A percentile compares a stretch with the other conserved stretches of the same genome.
phyloP scores from a whole-genome alignment of 2,797 vertebrate species.

The Echiichthys vipera region DNA sequence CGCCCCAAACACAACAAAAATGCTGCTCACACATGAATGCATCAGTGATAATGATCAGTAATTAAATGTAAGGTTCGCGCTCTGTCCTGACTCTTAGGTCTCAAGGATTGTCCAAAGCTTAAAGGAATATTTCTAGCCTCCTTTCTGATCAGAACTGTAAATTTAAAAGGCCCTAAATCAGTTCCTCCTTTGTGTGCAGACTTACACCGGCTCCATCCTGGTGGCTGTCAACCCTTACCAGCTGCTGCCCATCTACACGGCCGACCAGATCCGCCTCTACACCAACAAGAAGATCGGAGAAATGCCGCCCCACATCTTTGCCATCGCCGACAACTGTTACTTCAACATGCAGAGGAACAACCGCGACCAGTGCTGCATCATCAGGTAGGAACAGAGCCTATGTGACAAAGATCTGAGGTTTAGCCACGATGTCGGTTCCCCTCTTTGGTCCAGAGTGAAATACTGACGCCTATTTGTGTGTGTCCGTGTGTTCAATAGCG shows the following conservation, averaged over 20 bases:
- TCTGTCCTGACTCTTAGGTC: no score
- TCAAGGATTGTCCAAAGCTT: neutral
- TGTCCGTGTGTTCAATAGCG: slow-evolving; percentile 74
- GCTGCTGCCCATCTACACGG: slow-evolving; percentile 95
- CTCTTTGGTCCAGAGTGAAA: neutral
- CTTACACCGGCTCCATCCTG: slow-evolving; percentile 96
- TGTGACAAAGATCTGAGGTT: neutral
- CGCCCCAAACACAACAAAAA: neutral
- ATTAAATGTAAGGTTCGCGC: neutral
- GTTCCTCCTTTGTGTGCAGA: slow-evolving; percentile 77
- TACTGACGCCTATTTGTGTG: neutral
- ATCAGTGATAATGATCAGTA: neutral
- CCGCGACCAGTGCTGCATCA: slow-evolving; percentile 97
- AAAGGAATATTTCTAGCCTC: neutral
- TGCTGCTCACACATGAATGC: neutral
- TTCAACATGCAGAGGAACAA: slow-evolving; percentile 99
- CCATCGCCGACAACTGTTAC: slow-evolving; percentile 98
- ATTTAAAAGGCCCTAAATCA: neutral
- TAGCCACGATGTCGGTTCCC: neutral
- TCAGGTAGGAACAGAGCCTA: slow-evolving; percentile 84
- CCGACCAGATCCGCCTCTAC: slow-evolving; percentile 96
- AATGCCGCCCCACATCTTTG: slow-evolving; percentile 98
- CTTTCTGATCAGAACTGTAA: no score
- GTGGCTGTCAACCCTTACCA: slow-evolving; percentile 98
- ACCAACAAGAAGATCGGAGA: slow-evolving; percentile 99